Evolutionary conservation across 2,888 invertebrate species (phyloP).

Genomic region (Ecliptopera silaceata): DNA sequence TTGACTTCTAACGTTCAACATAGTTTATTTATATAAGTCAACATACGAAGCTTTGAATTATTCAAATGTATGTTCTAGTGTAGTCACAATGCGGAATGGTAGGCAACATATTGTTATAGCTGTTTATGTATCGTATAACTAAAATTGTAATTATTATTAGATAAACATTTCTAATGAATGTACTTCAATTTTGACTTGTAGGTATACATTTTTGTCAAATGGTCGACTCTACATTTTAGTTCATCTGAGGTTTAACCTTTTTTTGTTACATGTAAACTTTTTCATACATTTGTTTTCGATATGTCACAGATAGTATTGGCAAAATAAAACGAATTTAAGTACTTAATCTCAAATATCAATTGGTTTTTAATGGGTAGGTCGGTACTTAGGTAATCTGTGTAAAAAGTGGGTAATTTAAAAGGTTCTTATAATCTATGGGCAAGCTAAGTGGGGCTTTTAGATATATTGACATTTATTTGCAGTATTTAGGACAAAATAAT

Average conservation of each 20-base stretch:
- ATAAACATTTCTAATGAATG: too few relatives aligned
- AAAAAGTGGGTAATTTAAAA: background rate
- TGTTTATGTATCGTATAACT: too few relatives aligned
- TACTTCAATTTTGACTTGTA: too few relatives aligned
- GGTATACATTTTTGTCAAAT: too few relatives aligned
- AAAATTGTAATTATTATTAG: too few relatives aligned
- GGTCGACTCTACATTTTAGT: background rate
- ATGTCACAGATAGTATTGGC: slow-evolving; percentile 19
- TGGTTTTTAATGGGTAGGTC: background rate
- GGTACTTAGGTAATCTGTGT: background rate
- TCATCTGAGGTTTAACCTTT: background rate
- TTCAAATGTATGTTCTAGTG: too few relatives aligned
- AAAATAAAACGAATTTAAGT: slow-evolving; percentile 1
- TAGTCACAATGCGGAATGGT: too few relatives aligned
- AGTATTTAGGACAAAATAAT: too few relatives aligned
- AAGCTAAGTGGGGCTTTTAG: background rate
- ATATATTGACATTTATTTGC: background rate
- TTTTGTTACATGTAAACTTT: background rate
- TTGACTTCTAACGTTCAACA: too few relatives aligned
- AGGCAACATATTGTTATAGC: too few relatives aligned
- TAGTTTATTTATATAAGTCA: too few relatives aligned
- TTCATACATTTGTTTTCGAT: slow-evolving; percentile 19
- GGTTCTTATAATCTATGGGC: background rate
- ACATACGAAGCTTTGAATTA: too few relatives aligned
- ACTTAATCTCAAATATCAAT: background rate